phyloP scores from a whole-genome alignment of 2,113 vertebrate species.

The Sinocyclocheilus rhinocerous region DNA sequence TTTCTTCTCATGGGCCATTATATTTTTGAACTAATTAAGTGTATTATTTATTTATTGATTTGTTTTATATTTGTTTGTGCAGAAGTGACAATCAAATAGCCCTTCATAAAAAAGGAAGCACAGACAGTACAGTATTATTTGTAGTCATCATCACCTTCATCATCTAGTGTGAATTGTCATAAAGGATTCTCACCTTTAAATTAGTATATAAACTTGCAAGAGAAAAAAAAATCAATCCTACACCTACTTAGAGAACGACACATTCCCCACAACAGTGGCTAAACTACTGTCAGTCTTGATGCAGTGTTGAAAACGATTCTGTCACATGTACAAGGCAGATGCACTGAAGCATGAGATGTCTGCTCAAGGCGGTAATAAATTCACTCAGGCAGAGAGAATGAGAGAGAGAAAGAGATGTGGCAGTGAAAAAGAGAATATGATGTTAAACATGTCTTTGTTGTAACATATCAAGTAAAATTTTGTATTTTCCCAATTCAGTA shows the following conservation, averaged over 20 bases:
- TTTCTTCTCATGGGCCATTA: too few relatives aligned
- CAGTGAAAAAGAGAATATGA: not conserved
- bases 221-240: not conserved
- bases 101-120: too few relatives aligned
- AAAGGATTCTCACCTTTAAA: too few relatives aligned
- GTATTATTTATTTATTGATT: too few relatives aligned
- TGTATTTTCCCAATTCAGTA: not conserved
- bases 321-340: slow-evolving; percentile 61
- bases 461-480: not conserved
- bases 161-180: too few relatives aligned
- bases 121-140: too few relatives aligned
- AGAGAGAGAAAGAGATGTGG: slow-evolving; percentile 30
- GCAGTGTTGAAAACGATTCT: slow-evolving; percentile 56
- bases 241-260: not conserved
- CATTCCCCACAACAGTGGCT: slow-evolving; percentile 34
- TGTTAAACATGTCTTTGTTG: not conserved
- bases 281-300: slow-evolving; percentile 57
- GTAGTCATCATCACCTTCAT: too few relatives aligned
- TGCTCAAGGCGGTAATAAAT: slow-evolving; percentile 54
- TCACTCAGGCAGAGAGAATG: slow-evolving; percentile 50
- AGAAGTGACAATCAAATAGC: too few relatives aligned
- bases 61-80: too few relatives aligned
- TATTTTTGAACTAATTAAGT: too few relatives aligned
- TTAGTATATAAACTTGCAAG: too few relatives aligned
- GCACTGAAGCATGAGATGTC: slow-evolving; percentile 59